Percentiles rank a stretch among this genome's conserved stretches.
Evolutionary conservation across 2,888 invertebrate genomes (phyloP).

Genomic region (Drepana falcataria): DNA sequence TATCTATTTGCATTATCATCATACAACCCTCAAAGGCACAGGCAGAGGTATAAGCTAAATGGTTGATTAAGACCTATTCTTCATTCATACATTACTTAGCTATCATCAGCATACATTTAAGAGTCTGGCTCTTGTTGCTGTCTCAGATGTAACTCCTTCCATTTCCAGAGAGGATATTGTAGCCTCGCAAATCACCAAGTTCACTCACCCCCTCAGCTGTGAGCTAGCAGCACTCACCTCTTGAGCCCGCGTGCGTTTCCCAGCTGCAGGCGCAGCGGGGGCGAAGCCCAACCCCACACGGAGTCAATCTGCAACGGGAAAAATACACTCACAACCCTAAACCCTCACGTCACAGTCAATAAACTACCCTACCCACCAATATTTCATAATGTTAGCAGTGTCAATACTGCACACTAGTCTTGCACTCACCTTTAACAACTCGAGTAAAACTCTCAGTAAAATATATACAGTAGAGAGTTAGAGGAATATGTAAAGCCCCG

Average conservation of each 20-base stretch:
- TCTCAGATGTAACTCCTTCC: no score
- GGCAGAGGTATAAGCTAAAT: no score
- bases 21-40: no score
- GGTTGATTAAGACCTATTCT: no score
- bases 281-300: constrained; percentile 97
- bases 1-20: no score
- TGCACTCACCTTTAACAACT: constrained; percentile 69
- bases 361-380: constrained; percentile 40
- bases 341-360: constrained; percentile 27
- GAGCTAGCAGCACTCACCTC: constrained; percentile 37
- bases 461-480: constrained; percentile 50
- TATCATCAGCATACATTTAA: no score
- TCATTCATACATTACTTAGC: no score
- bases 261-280: constrained; percentile 90
- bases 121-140: no score
- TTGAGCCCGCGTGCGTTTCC: constrained; percentile 80
- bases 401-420: constrained; percentile 39
- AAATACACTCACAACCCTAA: constrained; percentile 30
- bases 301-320: constrained; percentile 89
- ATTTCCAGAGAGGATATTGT: constrained; percentile 22
- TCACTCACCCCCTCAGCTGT: constrained; percentile 26
- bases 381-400: constrained; percentile 62
- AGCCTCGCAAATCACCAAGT: constrained; percentile 30
- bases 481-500: constrained; percentile 41
- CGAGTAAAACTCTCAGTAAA: constrained; percentile 39